These are phyloP conservation scores for Dugesia japonica DNA, from an alignment of 2,888 invertebrate species.

Conservation along the genomic window DNA sequence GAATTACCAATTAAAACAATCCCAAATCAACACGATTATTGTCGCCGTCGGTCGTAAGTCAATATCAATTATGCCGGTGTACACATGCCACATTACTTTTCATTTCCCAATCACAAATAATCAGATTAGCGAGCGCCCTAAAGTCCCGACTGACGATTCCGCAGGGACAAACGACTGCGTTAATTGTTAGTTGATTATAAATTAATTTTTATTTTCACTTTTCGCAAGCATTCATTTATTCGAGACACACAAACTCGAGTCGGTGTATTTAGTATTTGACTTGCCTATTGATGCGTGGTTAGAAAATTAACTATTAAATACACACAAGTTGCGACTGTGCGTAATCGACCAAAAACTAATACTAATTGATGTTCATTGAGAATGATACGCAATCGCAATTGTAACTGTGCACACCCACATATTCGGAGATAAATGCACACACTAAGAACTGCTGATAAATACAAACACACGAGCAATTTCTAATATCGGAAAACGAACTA, in stretches of 20 bases:
- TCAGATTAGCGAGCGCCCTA: conserved; percentile 16
- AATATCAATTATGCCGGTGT: conserved; percentile 17
- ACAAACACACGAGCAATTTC: background rate
- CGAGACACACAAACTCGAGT: no score
- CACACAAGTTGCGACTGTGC: no score
- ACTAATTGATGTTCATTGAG: no score
- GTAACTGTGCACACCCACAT: background rate
- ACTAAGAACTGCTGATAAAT: no score
- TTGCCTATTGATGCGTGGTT: no score
- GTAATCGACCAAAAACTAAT: no score
- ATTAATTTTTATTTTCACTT: conserved; percentile 8
- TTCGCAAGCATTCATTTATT: no score
- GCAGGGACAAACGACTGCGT: background rate
- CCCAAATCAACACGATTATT: conserved; percentile 3
- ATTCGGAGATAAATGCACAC: background rate
- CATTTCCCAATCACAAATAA: conserved; percentile 4
- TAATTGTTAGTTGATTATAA: conserved; percentile 20
- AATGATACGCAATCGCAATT: no score
- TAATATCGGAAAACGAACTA: background rate
- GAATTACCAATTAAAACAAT: conserved; percentile 8
- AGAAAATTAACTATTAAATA: no score
- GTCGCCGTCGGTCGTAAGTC: conserved; percentile 20
- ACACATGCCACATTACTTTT: conserved; percentile 20
- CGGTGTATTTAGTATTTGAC: no score
- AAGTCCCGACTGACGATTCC: conserved; percentile 17